These are phyloP conservation scores for Sussaba pulchella DNA, from an alignment of 2,888 invertebrate species.

Conservation along the genomic window DNA sequence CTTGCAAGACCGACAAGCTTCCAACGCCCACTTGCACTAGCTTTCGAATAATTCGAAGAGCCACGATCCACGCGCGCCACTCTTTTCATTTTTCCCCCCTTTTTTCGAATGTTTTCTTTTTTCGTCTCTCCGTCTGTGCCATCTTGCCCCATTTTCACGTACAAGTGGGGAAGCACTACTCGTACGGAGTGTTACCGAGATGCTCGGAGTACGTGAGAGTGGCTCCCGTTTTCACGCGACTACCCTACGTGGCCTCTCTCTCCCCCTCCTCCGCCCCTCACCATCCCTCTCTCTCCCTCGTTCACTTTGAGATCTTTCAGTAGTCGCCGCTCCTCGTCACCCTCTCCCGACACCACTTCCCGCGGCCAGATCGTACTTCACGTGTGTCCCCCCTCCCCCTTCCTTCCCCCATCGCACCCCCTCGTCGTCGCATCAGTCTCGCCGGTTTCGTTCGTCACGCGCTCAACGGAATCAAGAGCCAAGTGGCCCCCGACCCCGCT, in stretches of 20 bases:
- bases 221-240: conserved; percentile 25
- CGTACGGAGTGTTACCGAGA: conserved; percentile 20
- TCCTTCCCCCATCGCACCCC: too few relatives aligned
- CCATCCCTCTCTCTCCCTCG: conserved; percentile 2
- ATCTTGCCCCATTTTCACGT: conserved; percentile 2
- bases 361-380: conserved; percentile 10
- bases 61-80: too few relatives aligned
- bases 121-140: neutral
- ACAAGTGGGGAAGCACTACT: neutral
- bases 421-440: conserved; percentile 57
- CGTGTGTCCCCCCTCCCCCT: conserved; percentile 17
- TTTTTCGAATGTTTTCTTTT: neutral
- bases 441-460: conserved; percentile 60
- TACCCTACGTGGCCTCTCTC: neutral
- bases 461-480: conserved; percentile 59
- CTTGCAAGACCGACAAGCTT: too few relatives aligned
- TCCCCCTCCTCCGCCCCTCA: neutral
- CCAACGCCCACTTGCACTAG: too few relatives aligned
- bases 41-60: neutral
- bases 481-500: conserved; percentile 16
- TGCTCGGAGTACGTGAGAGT: conserved; percentile 20
- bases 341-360: conserved; percentile 24
- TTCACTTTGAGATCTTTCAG: conserved; percentile 53
- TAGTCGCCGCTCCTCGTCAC: conserved; percentile 33
- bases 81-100: too few relatives aligned